Evolutionary conservation across 2,113 vertebrate genomes (phyloP), one percentile per base, ranked within the genome.

Genomic region (Patagioenas fasciata): DNA sequence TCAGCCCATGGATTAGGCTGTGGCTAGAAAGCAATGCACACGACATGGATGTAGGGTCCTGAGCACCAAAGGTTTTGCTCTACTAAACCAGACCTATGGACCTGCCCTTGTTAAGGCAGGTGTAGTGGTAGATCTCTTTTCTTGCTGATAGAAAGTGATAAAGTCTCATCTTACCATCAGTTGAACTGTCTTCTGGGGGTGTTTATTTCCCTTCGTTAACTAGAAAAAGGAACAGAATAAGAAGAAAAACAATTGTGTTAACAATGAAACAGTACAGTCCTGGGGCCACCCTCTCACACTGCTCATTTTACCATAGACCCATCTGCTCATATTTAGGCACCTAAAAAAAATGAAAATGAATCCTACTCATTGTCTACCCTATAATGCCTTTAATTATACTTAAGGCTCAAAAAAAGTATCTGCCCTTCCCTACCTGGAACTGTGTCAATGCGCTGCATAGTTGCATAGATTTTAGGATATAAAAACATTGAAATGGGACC

Each of bases 301-400:
- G 12, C 21, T 74, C 1, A 0, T 69, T 88, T 50, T 29, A 23
- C 3, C 32, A 2, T 19, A 81, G n/a, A 15, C 11, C 65, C 54
- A 62, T 14, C 42, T 85, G 48, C 18, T 88, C 14, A 4, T 21
- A 24, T 29, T 29, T 36, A 38, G 53, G 4, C 29, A 94, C 4
- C 5, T 65, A 25, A 81, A 85, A 65, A 65, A 48, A 91, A 88
- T 82, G 79, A 1, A 42, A 74, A 89, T 44, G 36, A 78, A 53
- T 5, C 8, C 11, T 65, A 50, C 21, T 7, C 3, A 6, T 6
- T 44, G 4, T 17, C 71, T 78, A 4, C 11, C 10, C 57, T 70
- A 8, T 9, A 53, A 65, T 47, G 13, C 6, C 14, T 77, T 5
- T 21, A 69, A 11, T 67, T 42, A 19, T 13, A 34, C 12, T 72